Conservation (phyloP, 2,888 invertebrate species). For the Pseudococcus longispinus region DNA sequence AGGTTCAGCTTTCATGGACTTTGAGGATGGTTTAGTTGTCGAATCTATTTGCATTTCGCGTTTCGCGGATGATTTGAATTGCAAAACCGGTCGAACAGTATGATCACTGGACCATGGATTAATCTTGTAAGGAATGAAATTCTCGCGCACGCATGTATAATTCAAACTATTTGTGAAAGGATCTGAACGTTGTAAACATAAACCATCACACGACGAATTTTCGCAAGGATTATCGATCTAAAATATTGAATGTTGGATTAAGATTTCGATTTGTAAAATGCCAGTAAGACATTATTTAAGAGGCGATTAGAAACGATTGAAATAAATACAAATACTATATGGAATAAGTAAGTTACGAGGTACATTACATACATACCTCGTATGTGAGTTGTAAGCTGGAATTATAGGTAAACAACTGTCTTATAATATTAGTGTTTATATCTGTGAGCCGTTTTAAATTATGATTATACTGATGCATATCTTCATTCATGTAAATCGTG, state of each 20-base stretch:
- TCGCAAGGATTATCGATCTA: neutral
- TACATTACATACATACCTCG: neutral
- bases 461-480: neutral
- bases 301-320: no score
- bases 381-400: neutral
- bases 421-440: neutral
- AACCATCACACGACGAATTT: neutral
- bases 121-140: neutral
- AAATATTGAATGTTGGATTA: neutral
- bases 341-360: no score
- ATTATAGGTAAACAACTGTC: neutral
- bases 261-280: neutral
- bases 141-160: neutral
- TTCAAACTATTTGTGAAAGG: neutral
- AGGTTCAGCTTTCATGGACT: no score
- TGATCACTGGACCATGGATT: no score
- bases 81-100: no score
- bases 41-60: no score
- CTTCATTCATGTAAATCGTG: neutral
- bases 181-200: neutral
- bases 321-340: no score
- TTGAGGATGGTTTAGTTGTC: no score
- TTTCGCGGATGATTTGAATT: no score
- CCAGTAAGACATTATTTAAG: no score
- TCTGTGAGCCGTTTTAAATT: neutral